Percentiles rank a stretch among this genome's conserved stretches.
Conservation (phyloP, 2,888 invertebrate genomes). For the Synanthedon myopaeformis region DNA sequence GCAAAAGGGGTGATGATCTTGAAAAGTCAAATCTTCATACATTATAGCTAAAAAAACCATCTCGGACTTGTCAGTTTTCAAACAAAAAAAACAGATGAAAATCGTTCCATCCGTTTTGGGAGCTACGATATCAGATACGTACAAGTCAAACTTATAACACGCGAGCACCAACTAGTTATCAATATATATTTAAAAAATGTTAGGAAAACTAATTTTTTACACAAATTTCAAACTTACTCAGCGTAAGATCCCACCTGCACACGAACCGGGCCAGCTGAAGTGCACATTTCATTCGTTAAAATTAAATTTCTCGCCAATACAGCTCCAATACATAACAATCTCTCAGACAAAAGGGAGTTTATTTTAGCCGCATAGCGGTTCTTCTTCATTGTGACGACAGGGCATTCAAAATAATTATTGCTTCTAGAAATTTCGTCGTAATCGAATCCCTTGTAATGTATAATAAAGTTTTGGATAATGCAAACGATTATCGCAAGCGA, state of each 20-base stretch:
- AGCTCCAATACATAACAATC: conserved; percentile 1
- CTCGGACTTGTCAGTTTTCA: no score
- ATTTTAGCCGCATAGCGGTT: conserved; percentile 1
- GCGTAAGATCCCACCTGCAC: conserved; percentile 1
- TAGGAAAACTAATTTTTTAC: neutral
- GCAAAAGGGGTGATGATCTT: no score
- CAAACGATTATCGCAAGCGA: neutral
- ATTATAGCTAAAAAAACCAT: no score
- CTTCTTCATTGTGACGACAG: conserved; percentile 1
- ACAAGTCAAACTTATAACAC: no score
- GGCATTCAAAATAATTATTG: neutral
- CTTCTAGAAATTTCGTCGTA: neutral
- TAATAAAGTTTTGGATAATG: neutral
- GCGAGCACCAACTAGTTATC: no score
- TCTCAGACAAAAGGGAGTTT: neutral
- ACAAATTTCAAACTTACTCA: neutral
- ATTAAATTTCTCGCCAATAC: neutral
- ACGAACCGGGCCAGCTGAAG: conserved; percentile 1
- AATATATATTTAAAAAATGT: no score
- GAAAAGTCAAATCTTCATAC: no score
- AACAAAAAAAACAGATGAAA: no score
- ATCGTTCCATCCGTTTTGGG: no score
- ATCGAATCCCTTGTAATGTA: neutral
- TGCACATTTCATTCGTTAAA: conserved; percentile 1
- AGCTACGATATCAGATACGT: no score